A percentile compares a stretch with the other conserved stretches of the same genome.
These are phyloP conservation scores for Scalopus aquaticus DNA, from an alignment of 2,113 vertebrate genomes.

Conservation along the genomic window DNA sequence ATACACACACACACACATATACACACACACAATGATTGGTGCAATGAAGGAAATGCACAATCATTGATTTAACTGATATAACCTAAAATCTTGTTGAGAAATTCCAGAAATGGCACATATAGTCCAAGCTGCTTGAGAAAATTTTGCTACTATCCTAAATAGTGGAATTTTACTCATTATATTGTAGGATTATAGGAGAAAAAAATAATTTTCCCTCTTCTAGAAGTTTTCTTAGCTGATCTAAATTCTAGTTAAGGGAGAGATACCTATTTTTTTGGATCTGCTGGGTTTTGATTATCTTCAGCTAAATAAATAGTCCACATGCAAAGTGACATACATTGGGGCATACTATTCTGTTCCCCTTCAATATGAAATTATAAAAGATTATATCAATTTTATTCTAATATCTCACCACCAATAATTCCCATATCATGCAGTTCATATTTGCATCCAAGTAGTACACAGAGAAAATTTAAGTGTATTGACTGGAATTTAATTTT, in stretches of 20 bases:
- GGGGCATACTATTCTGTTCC: background rate
- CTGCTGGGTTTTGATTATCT: too few species aligned
- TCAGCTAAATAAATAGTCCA: too few species aligned
- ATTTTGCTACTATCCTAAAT: background rate
- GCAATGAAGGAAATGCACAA: background rate
- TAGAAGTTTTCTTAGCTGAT: background rate
- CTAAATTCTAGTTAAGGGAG: background rate
- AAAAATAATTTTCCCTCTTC: background rate
- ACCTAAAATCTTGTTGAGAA: constrained; percentile 17
- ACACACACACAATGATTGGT: too few species aligned
- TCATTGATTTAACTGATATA: background rate
- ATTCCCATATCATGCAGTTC: background rate
- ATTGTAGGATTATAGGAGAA: background rate
- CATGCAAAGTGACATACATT: background rate
- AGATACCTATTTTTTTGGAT: too few species aligned
- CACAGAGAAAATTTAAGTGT: background rate
- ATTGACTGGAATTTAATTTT: background rate
- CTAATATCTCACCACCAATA: background rate
- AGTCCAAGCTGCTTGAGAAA: background rate
- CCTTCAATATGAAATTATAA: background rate
- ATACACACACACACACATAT: background rate
- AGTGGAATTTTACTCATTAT: background rate
- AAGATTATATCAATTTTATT: background rate
- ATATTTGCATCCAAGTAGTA: background rate
- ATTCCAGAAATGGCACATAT: background rate